A percentile compares a stretch with the other conserved stretches of the same genome.
phyloP scores from a whole-genome alignment of 2,888 invertebrate genomes.

The Oscheius sp. region DNA sequence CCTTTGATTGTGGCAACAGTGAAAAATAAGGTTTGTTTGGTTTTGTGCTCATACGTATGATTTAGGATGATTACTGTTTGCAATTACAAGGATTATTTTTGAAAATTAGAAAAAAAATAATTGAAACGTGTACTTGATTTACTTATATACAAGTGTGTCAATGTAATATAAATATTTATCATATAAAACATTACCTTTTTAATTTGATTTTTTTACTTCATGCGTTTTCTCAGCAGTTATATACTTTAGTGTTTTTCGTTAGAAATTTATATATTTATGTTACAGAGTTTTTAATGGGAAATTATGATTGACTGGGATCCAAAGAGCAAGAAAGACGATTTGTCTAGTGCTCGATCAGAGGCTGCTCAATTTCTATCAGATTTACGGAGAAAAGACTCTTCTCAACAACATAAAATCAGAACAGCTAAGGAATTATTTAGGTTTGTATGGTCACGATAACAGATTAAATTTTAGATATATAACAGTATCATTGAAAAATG shows the following conservation, averaged over 20 bases:
- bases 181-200: background rate
- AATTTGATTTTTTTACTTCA: background rate
- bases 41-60: too few species aligned
- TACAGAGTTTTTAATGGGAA: background rate
- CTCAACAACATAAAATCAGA: background rate
- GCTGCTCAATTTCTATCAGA: constrained; percentile 30
- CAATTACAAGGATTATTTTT: too few species aligned
- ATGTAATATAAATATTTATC: too few species aligned
- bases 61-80: too few species aligned
- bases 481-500: constrained; percentile 29
- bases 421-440: constrained; percentile 30
- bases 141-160: too few species aligned
- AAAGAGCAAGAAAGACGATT: background rate
- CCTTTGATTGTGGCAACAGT: too few species aligned
- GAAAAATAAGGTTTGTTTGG: too few species aligned
- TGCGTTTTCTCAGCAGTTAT: background rate
- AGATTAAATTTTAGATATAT: constrained; percentile 23
- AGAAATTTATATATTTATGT: background rate
- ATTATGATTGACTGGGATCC: constrained; percentile 10
- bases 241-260: background rate
- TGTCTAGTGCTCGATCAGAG: constrained; percentile 29
- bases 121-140: too few species aligned
- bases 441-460: background rate
- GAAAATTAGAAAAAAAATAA: too few species aligned
- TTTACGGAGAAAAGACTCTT: constrained; percentile 10